phyloP scores from a whole-genome alignment of 1,140 invertebrate species.

The Stenopsyche tienmushanensis region DNA sequence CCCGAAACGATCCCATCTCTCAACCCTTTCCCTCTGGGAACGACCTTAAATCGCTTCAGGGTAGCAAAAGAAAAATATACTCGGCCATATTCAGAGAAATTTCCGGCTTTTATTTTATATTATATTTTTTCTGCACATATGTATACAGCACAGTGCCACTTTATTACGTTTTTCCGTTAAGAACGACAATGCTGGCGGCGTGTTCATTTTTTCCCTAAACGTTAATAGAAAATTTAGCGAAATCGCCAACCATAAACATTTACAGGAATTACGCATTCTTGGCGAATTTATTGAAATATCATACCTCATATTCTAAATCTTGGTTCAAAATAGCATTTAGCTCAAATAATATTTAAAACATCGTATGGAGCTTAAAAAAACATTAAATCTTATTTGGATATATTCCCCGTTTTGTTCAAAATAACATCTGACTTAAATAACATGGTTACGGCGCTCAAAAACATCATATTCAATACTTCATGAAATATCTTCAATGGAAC shows the following conservation, averaged over 20 bases:
- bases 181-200: neutral
- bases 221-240: neutral
- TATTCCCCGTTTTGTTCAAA: too few species aligned
- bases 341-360: too few species aligned
- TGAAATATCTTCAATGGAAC: too few species aligned
- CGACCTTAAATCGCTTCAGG: neutral
- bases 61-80: constrained; percentile 4
- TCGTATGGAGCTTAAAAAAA: too few species aligned
- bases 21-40: neutral
- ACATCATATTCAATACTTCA: too few species aligned
- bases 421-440: too few species aligned
- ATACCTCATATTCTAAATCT: too few species aligned
- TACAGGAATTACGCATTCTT: too few species aligned
- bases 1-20: neutral
- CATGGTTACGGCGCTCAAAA: too few species aligned
- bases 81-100: constrained; percentile 16
- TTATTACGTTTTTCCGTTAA: neutral
- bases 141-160: neutral
- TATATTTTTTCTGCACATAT: neutral
- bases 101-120: constrained; percentile 18
- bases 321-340: too few species aligned
- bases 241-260: neutral
- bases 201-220: neutral
- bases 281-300: too few species aligned
- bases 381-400: too few species aligned